A percentile compares a stretch with the other conserved stretches of the same genome.
phyloP scores from a whole-genome alignment of 30 jellyfish, hydroid and myxozoan genomes.

The Cassiopea xamachana region DNA sequence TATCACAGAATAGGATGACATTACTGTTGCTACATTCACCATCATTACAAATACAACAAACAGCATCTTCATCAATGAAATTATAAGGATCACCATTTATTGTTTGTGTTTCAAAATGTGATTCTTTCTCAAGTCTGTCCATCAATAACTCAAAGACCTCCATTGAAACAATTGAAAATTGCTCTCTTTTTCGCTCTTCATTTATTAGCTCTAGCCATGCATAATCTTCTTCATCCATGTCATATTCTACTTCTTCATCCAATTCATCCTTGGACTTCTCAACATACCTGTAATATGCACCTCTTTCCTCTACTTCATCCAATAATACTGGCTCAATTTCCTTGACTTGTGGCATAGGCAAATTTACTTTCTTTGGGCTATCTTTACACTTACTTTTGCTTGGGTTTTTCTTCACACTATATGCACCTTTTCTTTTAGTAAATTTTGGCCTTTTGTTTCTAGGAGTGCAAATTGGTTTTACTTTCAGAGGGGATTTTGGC shows the following conservation, averaged over 20 bases:
- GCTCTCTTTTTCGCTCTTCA: slow-evolving; percentile 85
- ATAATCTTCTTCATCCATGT: slow-evolving; percentile 99
- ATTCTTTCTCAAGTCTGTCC: slow-evolving; percentile 98
- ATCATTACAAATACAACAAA: slow-evolving; percentile 97
- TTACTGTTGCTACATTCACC: slow-evolving; percentile 98
- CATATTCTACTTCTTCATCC: slow-evolving; percentile 98
- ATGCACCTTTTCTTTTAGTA: slow-evolving; percentile 66
- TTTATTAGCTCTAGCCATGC: slow-evolving; percentile 90
- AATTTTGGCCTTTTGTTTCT: slow-evolving; percentile 59
- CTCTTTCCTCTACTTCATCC: slow-evolving; percentile 79
- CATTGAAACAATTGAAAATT: slow-evolving; percentile 75
- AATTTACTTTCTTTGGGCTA: slow-evolving; percentile 56
- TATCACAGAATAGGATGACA: slow-evolving; percentile 95
- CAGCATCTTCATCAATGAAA: slow-evolving; percentile 98
- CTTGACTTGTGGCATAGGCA: slow-evolving; percentile 71
- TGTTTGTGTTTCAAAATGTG: slow-evolving; percentile 97
- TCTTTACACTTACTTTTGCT: slow-evolving; percentile 44
- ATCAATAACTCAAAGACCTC: slow-evolving; percentile 90
- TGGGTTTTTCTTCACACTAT: slow-evolving; percentile 61
- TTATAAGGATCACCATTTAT: slow-evolving; percentile 96
- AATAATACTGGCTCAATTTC: slow-evolving; percentile 54
- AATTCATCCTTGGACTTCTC: slow-evolving; percentile 91
- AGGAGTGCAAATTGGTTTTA: slow-evolving; percentile 75
- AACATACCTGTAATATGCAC: slow-evolving; percentile 89
- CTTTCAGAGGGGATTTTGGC: slow-evolving; percentile 56